Conservation (phyloP, 2,888 invertebrate genomes). For the Parelbella ahira region DNA sequence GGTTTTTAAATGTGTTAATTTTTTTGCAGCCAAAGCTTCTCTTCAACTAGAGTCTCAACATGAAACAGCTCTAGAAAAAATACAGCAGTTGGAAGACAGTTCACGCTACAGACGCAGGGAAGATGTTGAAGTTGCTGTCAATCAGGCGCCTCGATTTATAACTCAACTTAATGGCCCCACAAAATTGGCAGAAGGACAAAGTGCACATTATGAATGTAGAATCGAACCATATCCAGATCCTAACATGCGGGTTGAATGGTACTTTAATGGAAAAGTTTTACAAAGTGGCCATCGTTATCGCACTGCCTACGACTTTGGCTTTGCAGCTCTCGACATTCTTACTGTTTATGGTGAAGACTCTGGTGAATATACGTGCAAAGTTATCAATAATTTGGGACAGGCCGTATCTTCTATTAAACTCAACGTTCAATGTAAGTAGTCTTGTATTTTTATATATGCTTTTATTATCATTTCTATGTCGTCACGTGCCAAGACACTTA, state of each 20-base stretch:
- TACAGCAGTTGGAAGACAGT: conserved; percentile 91
- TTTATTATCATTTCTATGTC: too few relatives aligned
- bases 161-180: conserved; percentile 92
- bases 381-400: conserved; percentile 91
- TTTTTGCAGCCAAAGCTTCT: conserved; percentile 87
- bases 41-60: conserved; percentile 94
- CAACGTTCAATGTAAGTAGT: conserved; percentile 90
- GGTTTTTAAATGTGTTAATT: too few relatives aligned
- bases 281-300: conserved; percentile 94
- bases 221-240: conserved; percentile 96
- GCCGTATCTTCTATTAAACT: conserved; percentile 90
- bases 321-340: conserved; percentile 96
- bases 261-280: conserved; percentile 94
- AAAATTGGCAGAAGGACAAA: conserved; percentile 92
- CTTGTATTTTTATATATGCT: too few relatives aligned
- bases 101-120: conserved; percentile 89
- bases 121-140: conserved; percentile 89
- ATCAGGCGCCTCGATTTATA: conserved; percentile 91
- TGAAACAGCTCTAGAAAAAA: conserved; percentile 92
- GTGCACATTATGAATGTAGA: conserved; percentile 95
- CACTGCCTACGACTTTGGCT: conserved; percentile 97
- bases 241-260: conserved; percentile 94
- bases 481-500: too few relatives aligned
- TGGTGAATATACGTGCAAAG: conserved; percentile 94
- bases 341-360: conserved; percentile 97